Conservation (phyloP, 1,140 invertebrate genomes). For the Drosophila albomicans region DNA sequence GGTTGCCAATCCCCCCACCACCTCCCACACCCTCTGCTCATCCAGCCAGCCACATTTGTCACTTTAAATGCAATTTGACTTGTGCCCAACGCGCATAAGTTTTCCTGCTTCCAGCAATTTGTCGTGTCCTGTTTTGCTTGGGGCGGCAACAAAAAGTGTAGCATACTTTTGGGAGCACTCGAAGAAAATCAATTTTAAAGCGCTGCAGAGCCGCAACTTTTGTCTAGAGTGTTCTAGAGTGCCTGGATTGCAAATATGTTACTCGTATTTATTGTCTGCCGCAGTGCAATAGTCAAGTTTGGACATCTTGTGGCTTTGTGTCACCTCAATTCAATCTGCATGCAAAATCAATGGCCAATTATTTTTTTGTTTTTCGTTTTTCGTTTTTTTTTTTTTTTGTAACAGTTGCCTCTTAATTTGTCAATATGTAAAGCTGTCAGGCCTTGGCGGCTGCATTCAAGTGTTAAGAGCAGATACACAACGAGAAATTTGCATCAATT, state of each 20-base stretch:
- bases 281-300: slow-evolving; percentile 21
- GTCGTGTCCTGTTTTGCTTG: slow-evolving; percentile 67
- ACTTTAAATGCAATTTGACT: slow-evolving; percentile 82
- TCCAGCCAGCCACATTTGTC: slow-evolving; percentile 64
- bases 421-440: neutral
- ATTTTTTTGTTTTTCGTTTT: slow-evolving; percentile 20
- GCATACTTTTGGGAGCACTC: slow-evolving; percentile 66
- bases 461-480: slow-evolving; percentile 28
- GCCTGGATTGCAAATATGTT: neutral
- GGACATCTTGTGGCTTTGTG: slow-evolving; percentile 1
- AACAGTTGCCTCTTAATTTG: neutral
- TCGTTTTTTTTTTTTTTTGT: no score
- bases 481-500: slow-evolving; percentile 46
- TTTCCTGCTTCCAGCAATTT: slow-evolving; percentile 69
- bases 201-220: slow-evolving; percentile 33
- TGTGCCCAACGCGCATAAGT: slow-evolving; percentile 80
- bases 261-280: slow-evolving; percentile 61
- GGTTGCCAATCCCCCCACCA: neutral
- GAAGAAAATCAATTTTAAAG: slow-evolving; percentile 73
- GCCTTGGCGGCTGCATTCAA: slow-evolving; percentile 20
- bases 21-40: neutral
- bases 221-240: neutral
- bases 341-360: slow-evolving; percentile 63
- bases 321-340: slow-evolving; percentile 62
- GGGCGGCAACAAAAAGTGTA: slow-evolving; percentile 30